A percentile compares a stretch with the other conserved stretches of the same genome.
Evolutionary conservation across 2,888 invertebrate species (phyloP).

Genomic region (Tenthredo amoena): DNA sequence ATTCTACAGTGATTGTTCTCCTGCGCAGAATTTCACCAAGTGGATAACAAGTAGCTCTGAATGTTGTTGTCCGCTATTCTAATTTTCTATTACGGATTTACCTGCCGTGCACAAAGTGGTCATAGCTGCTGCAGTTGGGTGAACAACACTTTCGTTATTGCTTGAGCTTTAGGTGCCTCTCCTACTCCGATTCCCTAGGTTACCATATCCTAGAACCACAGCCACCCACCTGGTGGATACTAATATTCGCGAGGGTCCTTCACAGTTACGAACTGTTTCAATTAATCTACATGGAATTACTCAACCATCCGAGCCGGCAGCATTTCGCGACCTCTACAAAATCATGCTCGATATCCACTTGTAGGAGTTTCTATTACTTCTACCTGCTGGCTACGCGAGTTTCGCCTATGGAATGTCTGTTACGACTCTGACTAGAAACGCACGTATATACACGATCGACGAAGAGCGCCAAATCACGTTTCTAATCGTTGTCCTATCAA

Average conservation of each 20-base stretch:
- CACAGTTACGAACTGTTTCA: slow-evolving; percentile 66
- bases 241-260: slow-evolving; percentile 58
- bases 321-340: slow-evolving; percentile 46
- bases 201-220: slow-evolving; percentile 16
- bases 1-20: slow-evolving; percentile 51
- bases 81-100: neutral
- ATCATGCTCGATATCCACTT: slow-evolving; percentile 47
- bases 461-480: slow-evolving; percentile 15
- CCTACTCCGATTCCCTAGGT: slow-evolving; percentile 12
- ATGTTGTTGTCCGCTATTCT: slow-evolving; percentile 54
- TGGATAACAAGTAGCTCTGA: slow-evolving; percentile 66
- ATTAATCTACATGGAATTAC: slow-evolving; percentile 70
- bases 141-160: slow-evolving; percentile 48
- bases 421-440: slow-evolving; percentile 1
- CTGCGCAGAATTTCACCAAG: slow-evolving; percentile 66
- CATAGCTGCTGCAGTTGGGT: slow-evolving; percentile 34
- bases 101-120: neutral
- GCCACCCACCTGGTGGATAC: slow-evolving; percentile 27
- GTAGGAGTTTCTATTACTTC: slow-evolving; percentile 50
- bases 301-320: slow-evolving; percentile 55
- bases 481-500: neutral
- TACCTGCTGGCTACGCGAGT: neutral
- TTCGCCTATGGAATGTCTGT: slow-evolving; percentile 30
- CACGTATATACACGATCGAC: neutral
- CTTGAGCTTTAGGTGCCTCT: slow-evolving; percentile 20